A percentile compares a stretch with the other conserved stretches of the same genome.
Conservation (phyloP, 2,113 vertebrate genomes). For the Delphinapterus leucas region DNA sequence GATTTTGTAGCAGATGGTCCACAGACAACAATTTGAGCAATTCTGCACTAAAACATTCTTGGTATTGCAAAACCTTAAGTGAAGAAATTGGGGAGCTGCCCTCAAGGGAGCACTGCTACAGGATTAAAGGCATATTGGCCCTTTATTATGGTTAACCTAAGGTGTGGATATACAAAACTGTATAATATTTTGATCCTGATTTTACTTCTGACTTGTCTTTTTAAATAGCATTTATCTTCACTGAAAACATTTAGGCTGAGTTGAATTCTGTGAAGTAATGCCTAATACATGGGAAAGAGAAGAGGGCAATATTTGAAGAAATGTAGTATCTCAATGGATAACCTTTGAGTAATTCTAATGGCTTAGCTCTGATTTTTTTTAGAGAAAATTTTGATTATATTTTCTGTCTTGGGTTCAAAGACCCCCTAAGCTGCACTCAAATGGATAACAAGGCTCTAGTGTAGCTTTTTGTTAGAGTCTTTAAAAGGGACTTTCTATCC, state of each 20-base stretch:
- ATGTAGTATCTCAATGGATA: background rate
- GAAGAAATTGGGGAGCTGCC: background rate
- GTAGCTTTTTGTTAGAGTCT: background rate
- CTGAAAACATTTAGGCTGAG: background rate
- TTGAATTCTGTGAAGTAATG: background rate
- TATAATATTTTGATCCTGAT: background rate
- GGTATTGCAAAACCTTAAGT: background rate
- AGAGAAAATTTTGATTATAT: background rate
- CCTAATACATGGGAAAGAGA: background rate
- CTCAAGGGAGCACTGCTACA: background rate
- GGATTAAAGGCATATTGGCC: background rate
- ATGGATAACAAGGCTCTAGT: background rate
- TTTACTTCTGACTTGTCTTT: background rate
- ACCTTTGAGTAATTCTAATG: background rate
- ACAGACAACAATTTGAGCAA: background rate
- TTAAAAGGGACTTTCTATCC: background rate
- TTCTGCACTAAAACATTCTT: background rate
- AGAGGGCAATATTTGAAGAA: background rate
- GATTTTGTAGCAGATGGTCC: background rate
- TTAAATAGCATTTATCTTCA: background rate
- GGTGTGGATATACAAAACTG: background rate
- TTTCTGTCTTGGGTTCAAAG: background rate
- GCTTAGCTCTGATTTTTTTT: background rate
- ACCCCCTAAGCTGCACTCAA: background rate
- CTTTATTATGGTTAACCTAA: background rate